Evolutionary conservation across 23 tunicate genomes (phyloP), one percentile per base, ranked within the genome.

Genomic region (Halocynthia aurantium): DNA sequence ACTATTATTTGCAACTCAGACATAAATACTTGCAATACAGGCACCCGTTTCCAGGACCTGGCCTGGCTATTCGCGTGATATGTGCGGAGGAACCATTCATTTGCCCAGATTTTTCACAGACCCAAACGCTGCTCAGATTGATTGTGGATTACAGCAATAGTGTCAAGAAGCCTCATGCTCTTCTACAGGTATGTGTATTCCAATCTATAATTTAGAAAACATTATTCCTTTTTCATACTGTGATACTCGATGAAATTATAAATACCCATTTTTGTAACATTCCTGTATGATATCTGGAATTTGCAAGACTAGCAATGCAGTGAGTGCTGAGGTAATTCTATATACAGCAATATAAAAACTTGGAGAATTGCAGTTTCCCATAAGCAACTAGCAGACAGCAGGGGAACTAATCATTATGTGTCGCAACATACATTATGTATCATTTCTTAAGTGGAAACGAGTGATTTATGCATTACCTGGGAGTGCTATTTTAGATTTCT

Each of bases 1-100:
- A 31, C 44, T 31, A 31, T 31, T 31, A 31, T 1, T 31, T 31
- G 44, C 4, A 31, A 31, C 44, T 31, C 44, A 31, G 44, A 31
- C 44, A 13, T 58, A n/a, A 58, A 13, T n/a, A 58, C 15, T 10
- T 58, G 40, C 9, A 7, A 77, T 71, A 6, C 81, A 91, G 99
- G 63, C 99, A 96, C 51, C 99, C 99, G 17, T 96, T 96, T 83
- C 99, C 99, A 20, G 99, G 99, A 10, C 99, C 99, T 8, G 99
- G 99, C 0, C 75, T 96, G 76, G 99, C 93, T 12, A 87, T 96
- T 53, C 88, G 99, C 50, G 99, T 96, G n/a, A 61, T 96, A 6
- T 96, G 99, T 80, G 96, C 99, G 7, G 99, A 96, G 31, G 98
- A 92, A 68, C 77, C 91, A 50, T 92, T 53, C 77, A 72, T 78